Evolutionary conservation across 2,888 invertebrate genomes (phyloP), one percentile per base, ranked within the genome.

Genomic region (Leptopilina syphax): DNA sequence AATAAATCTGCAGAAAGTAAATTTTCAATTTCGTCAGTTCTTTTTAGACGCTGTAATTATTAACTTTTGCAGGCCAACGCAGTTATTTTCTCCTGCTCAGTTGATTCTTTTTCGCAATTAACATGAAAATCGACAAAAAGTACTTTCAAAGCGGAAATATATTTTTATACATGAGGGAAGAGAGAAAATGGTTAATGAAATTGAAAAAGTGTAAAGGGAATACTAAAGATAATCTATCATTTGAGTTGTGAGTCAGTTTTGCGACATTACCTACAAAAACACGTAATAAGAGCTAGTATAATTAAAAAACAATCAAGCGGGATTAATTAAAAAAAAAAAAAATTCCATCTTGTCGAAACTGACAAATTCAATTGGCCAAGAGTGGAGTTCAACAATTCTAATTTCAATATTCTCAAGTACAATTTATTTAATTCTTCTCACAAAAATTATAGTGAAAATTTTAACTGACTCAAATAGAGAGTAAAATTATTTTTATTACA

Each of bases 21-120:
- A 50, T 50, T 50, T 50, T 50, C 50, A 50, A 50, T 50, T 50
- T 3, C 50, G 50, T 24, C 9, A 18, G 18, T 60, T 10, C 24
- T 44, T 47, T 47, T 68, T 54, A 73, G 57, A n/a, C 54, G 8
- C 34, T n/a, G 50, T 50, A 73, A 73, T 73, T 73, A 73, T 57
- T 54, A 57, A 9, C 54, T 34, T 57, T 73, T 70, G 27, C 34
- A 57, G 13, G 27, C 7, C 27, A 57, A 34, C 34, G 54, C 10
- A 70, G 9, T 27, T 54, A 70, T 50, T 54, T 70, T 50, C 70
- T 70, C 12, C 10, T 50, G 18, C 13, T 13, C 70, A 50, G 13
- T 73, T 57, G 34, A 73, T 73, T 73, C 54, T 50, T 27, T 70
- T 70, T 70, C n/a, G 73, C 27, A 73, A 73, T 73, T 57, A 57